Percentiles rank a stretch among this genome's conserved stretches.
Evolutionary conservation across 2,888 invertebrate genomes (phyloP).

Genomic region (Exocentrus adspersus): DNA sequence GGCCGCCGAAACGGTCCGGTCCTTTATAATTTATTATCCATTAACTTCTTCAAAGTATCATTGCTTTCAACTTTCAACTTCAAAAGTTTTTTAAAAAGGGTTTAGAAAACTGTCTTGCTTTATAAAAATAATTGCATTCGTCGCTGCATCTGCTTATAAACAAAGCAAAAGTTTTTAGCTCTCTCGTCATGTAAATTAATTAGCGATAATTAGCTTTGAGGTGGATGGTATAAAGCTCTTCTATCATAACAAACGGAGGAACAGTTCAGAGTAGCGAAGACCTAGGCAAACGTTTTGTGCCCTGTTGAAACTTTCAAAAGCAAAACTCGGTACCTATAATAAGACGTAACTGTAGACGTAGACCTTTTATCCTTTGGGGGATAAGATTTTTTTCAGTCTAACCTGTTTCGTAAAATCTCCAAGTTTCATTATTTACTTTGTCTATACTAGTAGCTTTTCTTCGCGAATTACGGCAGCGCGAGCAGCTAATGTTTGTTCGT

Average conservation of each 20-base stretch:
- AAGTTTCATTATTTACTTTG: too few relatives aligned
- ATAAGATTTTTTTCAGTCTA: too few relatives aligned
- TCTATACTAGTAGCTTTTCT: too few relatives aligned
- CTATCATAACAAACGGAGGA: background rate
- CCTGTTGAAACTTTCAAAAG: background rate
- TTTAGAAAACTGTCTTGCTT: background rate
- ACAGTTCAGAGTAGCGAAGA: background rate
- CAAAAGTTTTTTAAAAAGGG: background rate
- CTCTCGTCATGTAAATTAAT: background rate
- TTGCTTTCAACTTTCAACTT: constrained; percentile 30
- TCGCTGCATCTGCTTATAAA: background rate
- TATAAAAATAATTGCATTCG: background rate
- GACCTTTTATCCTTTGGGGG: too few relatives aligned
- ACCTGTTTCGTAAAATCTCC: too few relatives aligned
- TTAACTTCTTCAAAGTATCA: constrained; percentile 26
- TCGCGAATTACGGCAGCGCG: too few relatives aligned
- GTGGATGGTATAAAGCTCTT: background rate
- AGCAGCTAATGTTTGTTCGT: too few relatives aligned
- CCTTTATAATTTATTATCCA: constrained; percentile 22
- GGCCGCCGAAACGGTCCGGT: constrained; percentile 4
- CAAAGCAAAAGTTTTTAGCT: background rate
- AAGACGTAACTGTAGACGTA: background rate
- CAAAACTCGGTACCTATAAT: background rate
- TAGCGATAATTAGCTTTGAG: background rate
- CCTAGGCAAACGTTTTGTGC: background rate